Conservation (phyloP, 2,888 invertebrate genomes). For the Xanthorhoe designata region DNA sequence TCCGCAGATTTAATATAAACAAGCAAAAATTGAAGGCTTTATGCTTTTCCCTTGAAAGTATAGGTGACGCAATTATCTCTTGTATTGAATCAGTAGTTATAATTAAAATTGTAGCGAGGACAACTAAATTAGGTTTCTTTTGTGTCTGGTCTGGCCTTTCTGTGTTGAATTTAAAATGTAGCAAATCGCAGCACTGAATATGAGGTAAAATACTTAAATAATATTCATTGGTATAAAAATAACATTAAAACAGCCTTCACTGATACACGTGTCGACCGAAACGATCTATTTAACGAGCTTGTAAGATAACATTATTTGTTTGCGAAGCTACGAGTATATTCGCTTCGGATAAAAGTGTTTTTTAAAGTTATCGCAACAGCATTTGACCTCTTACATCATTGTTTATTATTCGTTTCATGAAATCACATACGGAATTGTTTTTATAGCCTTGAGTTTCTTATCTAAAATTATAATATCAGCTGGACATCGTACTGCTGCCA, state of each 20-base stretch:
- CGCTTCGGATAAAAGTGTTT: slow-evolving; percentile 45
- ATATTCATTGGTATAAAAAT: slow-evolving; percentile 20
- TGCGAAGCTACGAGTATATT: slow-evolving; percentile 44
- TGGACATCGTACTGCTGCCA: slow-evolving; percentile 24
- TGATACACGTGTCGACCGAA: slow-evolving; percentile 43
- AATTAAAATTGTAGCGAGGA: slow-evolving; percentile 23
- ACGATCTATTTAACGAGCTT: slow-evolving; percentile 46
- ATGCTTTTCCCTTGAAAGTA: slow-evolving; percentile 22
- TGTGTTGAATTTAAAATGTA: slow-evolving; percentile 5
- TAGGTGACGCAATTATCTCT: slow-evolving; percentile 30
- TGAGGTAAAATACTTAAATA: neutral
- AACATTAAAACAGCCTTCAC: slow-evolving; percentile 20
- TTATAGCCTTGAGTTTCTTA: slow-evolving; percentile 23
- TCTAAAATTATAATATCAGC: slow-evolving; percentile 35
- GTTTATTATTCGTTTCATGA: slow-evolving; percentile 28
- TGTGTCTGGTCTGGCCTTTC: slow-evolving; percentile 12
- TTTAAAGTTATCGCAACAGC: slow-evolving; percentile 40
- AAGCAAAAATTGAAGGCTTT: neutral
- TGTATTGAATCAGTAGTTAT: slow-evolving; percentile 23
- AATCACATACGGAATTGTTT: slow-evolving; percentile 34
- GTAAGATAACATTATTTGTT: slow-evolving; percentile 63
- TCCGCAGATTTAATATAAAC: neutral
- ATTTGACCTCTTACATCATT: slow-evolving; percentile 50
- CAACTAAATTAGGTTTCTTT: slow-evolving; percentile 16
- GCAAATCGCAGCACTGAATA: slow-evolving; percentile 1